These are phyloP conservation scores for Esox masquinongy DNA, from an alignment of 2,797 vertebrate species.

Conservation along the genomic window DNA sequence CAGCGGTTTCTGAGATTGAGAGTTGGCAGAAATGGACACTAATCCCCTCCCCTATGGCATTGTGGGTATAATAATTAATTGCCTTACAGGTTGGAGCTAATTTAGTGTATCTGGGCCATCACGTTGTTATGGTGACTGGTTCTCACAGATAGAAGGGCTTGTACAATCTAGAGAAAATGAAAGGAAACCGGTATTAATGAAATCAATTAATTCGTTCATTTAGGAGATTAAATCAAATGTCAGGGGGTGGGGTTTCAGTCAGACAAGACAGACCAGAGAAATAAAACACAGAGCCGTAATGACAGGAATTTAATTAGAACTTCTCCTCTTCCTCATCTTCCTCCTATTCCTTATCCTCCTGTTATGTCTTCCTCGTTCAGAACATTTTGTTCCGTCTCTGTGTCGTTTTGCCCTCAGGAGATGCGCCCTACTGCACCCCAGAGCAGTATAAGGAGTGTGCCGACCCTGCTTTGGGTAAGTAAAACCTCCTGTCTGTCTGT, in stretches of 20 bases:
- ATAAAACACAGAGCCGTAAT: constrained; percentile 7
- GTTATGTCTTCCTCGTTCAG: not conserved
- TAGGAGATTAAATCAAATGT: constrained; percentile 49
- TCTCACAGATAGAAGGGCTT: constrained; percentile 1
- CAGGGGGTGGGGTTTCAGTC: constrained; percentile 33
- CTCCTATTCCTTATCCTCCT: constrained; percentile 8
- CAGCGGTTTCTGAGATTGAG: no score
- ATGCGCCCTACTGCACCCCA: constrained; percentile 97
- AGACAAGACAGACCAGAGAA: constrained; percentile 30
- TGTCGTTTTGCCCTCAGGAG: constrained; percentile 75
- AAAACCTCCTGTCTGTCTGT: constrained; percentile 36
- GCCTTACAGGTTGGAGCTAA: constrained; percentile 23
- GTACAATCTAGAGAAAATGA: constrained; percentile 25
- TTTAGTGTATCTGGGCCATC: constrained; percentile 38
- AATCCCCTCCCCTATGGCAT: no score
- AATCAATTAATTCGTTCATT: constrained; percentile 60
- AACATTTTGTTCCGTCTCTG: constrained; percentile 45
- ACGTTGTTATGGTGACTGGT: constrained; percentile 8
- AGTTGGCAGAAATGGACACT: no score
- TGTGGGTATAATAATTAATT: constrained; percentile 36
- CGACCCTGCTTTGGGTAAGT: constrained; percentile 93
- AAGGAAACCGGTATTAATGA: constrained; percentile 45
- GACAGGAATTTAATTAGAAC: constrained; percentile 48
- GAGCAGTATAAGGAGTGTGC: constrained; percentile 99
- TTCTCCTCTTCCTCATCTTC: not conserved